Base-by-base conservation (phyloP, 2,888 invertebrate species). In the Drosophila mettleri region DNA sequence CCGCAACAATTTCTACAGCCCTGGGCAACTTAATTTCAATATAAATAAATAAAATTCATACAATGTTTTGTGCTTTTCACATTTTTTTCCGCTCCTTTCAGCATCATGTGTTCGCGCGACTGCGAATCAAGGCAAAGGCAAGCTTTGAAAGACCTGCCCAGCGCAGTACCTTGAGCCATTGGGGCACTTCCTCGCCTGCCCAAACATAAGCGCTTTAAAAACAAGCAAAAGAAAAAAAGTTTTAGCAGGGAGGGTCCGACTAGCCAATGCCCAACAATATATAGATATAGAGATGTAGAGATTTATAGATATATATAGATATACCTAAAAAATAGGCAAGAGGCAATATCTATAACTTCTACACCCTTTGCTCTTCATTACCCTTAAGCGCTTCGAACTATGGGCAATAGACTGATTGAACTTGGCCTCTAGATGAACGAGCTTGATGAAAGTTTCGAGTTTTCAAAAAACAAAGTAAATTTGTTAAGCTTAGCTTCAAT, bases 11-110 rank as follows among this genome's bases (percentile, higher is more conserved):
- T 85, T 85, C 84, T 68, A 78, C 73, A 78, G 70, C 64, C 67
- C 73, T 74, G 77, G 70, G 87, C 87, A 86, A 89, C 86, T 86
- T 87, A 79, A 86, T 86, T 86, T 86, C 87, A 86, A 84, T 77
- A 88, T 81, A 86, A 87, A 86, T 88, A 86, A 88, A 86, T 85
- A 78, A 84, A 75, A 67, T 64, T 64, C 53, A 27, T 69, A 64
- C 58, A 64, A 54, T 51, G 16, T 53, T 39, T 45, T 49, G 16
- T n/a, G 10, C 12, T 58, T 10, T 16, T 3, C 20, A 31, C 20
- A n/a, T 33, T 53, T 58, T 27, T 55, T 46, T 54, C 20, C 48
- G 29, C 29, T 22, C 29, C 34, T 59, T 63, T 58, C 43, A 69
- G 33, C 48, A 54, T 55, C 34, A 70, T 69, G 59, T 69, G 61